phyloP scores from a whole-genome alignment of 30 jellyfish, hydroid and myxozoan genomes.

The Clytia hemisphaerica region DNA sequence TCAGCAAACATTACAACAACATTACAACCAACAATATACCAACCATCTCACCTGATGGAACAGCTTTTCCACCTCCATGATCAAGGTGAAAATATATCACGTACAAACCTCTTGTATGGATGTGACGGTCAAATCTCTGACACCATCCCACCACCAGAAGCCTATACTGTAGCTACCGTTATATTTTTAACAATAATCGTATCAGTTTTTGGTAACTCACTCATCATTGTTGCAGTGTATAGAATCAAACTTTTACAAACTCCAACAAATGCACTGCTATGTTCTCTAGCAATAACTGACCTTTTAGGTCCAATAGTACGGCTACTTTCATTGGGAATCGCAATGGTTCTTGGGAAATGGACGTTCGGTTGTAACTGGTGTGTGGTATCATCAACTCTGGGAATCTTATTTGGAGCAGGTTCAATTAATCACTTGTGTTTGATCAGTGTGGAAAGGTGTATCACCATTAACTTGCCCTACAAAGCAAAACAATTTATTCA shows the following conservation, averaged over 20 bases:
- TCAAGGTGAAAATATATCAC: too few relatives aligned
- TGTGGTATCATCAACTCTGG: constrained; percentile 60
- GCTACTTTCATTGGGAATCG: constrained; percentile 41
- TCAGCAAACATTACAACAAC: too few relatives aligned
- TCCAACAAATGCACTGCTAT: constrained; percentile 54
- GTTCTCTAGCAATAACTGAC: constrained; percentile 73
- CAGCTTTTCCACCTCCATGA: too few relatives aligned
- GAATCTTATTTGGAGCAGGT: constrained; percentile 62
- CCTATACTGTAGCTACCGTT: constrained; percentile 30
- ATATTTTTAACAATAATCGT: constrained; percentile 33
- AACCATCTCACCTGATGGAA: too few relatives aligned
- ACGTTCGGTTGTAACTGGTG: constrained; percentile 86
- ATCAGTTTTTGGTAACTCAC: constrained; percentile 58
- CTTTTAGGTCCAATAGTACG: constrained; percentile 67
- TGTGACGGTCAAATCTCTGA: constrained; percentile 69
- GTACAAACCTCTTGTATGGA: constrained; percentile 49
- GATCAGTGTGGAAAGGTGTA: constrained; percentile 63
- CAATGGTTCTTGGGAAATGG: constrained; percentile 60
- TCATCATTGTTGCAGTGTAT: constrained; percentile 55
- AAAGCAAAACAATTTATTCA: constrained; percentile 32
- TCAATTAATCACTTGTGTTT: constrained; percentile 75
- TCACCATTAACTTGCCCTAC: constrained; percentile 66
- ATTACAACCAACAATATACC: too few relatives aligned
- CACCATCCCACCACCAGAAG: constrained; percentile 27
- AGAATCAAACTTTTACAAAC: constrained; percentile 52